Percentiles rank a stretch among this genome's conserved stretches.
These are phyloP conservation scores for Sceloporus tristichus DNA, from an alignment of 2,113 vertebrate genomes.

Conservation along the genomic window DNA sequence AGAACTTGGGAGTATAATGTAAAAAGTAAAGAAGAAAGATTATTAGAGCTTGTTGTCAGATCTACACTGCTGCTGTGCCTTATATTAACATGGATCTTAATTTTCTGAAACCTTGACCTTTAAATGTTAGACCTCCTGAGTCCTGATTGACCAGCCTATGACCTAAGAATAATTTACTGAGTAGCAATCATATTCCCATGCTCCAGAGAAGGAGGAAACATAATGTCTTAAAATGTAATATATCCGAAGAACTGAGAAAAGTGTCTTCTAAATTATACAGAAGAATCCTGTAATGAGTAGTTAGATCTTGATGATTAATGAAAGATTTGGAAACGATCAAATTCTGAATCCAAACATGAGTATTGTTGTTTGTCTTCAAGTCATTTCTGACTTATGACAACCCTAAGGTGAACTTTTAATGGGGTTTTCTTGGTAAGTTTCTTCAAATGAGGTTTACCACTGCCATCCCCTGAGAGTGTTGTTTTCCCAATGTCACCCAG, in stretches of 20 bases:
- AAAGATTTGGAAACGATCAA: slow-evolving; percentile 36
- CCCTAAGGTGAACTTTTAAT: too few species aligned
- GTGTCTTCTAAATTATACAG: neutral
- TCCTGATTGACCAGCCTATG: slow-evolving; percentile 6
- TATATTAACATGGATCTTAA: slow-evolving; percentile 16
- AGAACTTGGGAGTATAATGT: neutral
- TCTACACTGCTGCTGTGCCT: slow-evolving; percentile 11
- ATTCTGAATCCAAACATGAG: neutral
- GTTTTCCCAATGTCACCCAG: too few species aligned
- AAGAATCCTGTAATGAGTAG: slow-evolving; percentile 24
- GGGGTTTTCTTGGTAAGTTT: too few species aligned
- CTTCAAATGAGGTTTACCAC: too few species aligned
- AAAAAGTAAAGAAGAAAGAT: slow-evolving; percentile 25
- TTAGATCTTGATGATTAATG: slow-evolving; percentile 29
- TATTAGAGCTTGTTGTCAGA: neutral
- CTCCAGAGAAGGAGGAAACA: slow-evolving; percentile 18
- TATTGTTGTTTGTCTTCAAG: too few species aligned
- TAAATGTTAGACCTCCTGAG: neutral
- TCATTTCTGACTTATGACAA: too few species aligned
- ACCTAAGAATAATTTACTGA: slow-evolving; percentile 27
- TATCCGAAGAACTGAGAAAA: neutral
- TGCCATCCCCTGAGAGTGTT: too few species aligned
- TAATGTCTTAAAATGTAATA: slow-evolving; percentile 16
- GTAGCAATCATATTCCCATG: slow-evolving; percentile 4
- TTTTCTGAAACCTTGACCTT: slow-evolving; percentile 38